Percentiles rank a stretch among this genome's conserved stretches.
Evolutionary conservation across 2,888 invertebrate genomes (phyloP).

Genomic region (Lithosia quadra): DNA sequence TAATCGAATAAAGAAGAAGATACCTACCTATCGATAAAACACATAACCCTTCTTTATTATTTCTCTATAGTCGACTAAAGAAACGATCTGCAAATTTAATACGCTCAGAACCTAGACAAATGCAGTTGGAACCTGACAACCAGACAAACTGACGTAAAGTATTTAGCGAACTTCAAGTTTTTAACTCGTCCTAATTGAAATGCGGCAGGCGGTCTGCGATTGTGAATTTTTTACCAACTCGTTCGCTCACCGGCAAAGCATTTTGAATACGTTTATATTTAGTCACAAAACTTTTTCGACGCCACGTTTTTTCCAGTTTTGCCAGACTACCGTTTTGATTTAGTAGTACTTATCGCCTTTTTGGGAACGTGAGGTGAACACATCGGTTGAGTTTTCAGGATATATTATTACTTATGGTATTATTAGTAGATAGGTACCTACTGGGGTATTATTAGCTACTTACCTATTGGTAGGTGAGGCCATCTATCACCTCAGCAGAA

Average conservation of each 20-base stretch:
- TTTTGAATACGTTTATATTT: constrained; percentile 45
- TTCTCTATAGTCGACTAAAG: not conserved
- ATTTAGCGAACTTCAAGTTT: constrained; percentile 42
- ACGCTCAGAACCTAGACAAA: not conserved
- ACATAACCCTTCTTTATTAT: not conserved
- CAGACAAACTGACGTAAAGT: constrained; percentile 19
- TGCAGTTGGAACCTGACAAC: not conserved
- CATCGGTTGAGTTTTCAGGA: not conserved
- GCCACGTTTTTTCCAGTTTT: constrained; percentile 11
- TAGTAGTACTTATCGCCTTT: constrained; percentile 19
- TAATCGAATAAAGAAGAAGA: too few relatives aligned
- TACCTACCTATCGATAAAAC: not conserved
- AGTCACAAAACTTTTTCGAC: constrained; percentile 39
- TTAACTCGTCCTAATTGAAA: constrained; percentile 52
- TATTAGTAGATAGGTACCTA: too few relatives aligned
- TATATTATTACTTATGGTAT: not conserved
- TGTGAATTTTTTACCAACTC: constrained; percentile 54
- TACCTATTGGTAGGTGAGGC: too few relatives aligned
- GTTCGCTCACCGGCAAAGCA: constrained; percentile 26
- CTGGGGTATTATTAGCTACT: too few relatives aligned
- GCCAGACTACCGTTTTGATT: constrained; percentile 20
- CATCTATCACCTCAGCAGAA: too few relatives aligned
- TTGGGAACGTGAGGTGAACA: not conserved
- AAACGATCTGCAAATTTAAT: not conserved
- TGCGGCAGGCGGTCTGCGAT: constrained; percentile 28